Conservation (phyloP, 2,797 vertebrate species). For the Psittacula echo region DNA sequence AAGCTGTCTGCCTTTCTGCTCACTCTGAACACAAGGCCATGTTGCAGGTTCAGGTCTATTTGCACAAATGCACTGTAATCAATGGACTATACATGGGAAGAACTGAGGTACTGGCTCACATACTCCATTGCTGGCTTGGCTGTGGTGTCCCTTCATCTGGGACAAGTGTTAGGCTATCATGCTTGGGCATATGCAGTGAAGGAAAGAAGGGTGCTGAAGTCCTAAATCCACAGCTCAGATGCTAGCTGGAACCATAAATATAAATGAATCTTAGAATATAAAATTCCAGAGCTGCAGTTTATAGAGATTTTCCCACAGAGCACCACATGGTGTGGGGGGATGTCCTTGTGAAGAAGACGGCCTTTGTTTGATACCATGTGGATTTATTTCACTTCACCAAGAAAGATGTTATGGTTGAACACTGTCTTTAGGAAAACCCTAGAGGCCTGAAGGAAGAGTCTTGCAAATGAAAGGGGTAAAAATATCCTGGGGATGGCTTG, state of each 20-base stretch:
- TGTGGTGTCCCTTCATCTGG: background rate
- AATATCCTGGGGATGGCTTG: background rate
- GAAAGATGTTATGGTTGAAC: background rate
- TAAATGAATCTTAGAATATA: background rate
- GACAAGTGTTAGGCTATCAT: rapidly evolving
- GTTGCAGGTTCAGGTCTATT: background rate
- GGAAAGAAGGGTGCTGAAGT: background rate
- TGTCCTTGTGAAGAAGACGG: background rate
- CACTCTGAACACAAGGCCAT: background rate
- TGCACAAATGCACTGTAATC: background rate
- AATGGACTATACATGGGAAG: background rate
- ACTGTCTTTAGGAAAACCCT: background rate
- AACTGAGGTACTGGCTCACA: background rate
- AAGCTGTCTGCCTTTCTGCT: background rate
- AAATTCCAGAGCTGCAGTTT: background rate
- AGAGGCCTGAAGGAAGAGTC: background rate
- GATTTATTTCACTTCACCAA: background rate
- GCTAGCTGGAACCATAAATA: background rate
- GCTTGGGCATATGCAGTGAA: background rate
- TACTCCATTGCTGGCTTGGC: rapidly evolving
- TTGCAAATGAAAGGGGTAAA: background rate
- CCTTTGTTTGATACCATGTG: background rate
- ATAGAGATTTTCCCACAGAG: background rate
- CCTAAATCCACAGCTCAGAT: background rate
- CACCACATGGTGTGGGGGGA: rapidly evolving